Evolutionary conservation across 1,140 invertebrate genomes (phyloP), one percentile per base, ranked within the genome.

Genomic region (Andrena cerasifolii): DNA sequence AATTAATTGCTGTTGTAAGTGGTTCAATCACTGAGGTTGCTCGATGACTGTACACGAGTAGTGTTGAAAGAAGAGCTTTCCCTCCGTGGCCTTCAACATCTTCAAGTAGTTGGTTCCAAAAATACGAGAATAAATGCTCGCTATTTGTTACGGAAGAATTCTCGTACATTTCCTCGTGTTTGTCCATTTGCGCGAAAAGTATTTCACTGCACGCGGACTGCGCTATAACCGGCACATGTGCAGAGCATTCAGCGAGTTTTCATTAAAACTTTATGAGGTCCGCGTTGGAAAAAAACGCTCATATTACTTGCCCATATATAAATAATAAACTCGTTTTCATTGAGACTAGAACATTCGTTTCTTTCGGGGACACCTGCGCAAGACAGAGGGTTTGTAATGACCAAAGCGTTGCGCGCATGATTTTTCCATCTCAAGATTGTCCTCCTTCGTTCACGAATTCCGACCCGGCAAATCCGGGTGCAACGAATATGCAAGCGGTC

Each of bases 191-290:
- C 31, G 51, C 45, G 47, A 45, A 59, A 75, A 70, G 82, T 76
- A 66, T 66, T 70, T 70, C 47, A 40, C 43, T 58, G 62, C 73
- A 84, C 72, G 78, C 54, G 77, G 56, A 53, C 65, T 61, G 71
- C 18, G 49, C 82, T 72, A 83, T 83, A 77, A 83, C 72, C 67
- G 62, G 77, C 83, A 84, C 73, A 80, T 72, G 81, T 80, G 82
- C 72, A 28, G 45, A 40, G 33, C 66, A 71, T 83, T 72, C 61
- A 77, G 67, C 65, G 82, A 77, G 78, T 77, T 84, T 84, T 84
- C 83, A 84, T 84, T 84, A 84, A 84, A 83, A 84, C 82, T 84
- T 84, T 77, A 84, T 73, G 81, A 80, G 40, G 36, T 75, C 53
- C 40, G 21, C n/a, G 59, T 68, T 36, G 49, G 40, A 18, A 72